Evolutionary conservation across 2,888 invertebrate species (phyloP), one percentile per base, ranked within the genome.

Genomic region (Mythimna vitellina): DNA sequence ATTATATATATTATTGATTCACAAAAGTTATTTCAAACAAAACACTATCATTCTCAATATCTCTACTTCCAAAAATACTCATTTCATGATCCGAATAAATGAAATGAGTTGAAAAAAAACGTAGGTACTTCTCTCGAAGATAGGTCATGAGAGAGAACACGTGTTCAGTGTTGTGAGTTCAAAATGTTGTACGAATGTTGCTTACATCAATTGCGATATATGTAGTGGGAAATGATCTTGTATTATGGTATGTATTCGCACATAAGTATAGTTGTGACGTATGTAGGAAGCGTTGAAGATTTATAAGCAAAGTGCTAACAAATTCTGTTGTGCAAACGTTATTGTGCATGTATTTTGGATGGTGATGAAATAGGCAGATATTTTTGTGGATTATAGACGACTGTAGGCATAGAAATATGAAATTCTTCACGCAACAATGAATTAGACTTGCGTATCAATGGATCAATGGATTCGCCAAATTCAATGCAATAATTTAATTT

Each of bases 91-190:
- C 14, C 5, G 38, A 66, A 75, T 69, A 61, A 53, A 75, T 76
- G 68, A 38, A 53, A 46, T 57, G 20, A 65, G 12, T 72, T 56
- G n/a, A 49, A 65, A 58, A 64, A 76, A 58, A 74, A 38, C 72
- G 25, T 22, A 35, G 6, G 12, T 58, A 58, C 56, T 68, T 51
- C 25, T 57, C 17, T 22, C 25, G 54, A 62, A 73, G 49, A 72
- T 58, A 65, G 65, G 9, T 25, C 61, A 71, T 84, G 84, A 65
- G 82, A 82, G 60, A 60, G 3, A 67, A 35, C 83, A 84, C 57
- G 42, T 84, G 82, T 12, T 20, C n/a, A 14, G 25, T 64, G 38
- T 61, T 56, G 51, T n/a, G 17, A 65, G 70, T 65, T 68, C 61
- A 32, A 49, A 32, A 70, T 76, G 53, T 74, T 62, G 22, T 63